Conservation (phyloP, 2,888 invertebrate genomes). For the Nemoura dubitans region DNA sequence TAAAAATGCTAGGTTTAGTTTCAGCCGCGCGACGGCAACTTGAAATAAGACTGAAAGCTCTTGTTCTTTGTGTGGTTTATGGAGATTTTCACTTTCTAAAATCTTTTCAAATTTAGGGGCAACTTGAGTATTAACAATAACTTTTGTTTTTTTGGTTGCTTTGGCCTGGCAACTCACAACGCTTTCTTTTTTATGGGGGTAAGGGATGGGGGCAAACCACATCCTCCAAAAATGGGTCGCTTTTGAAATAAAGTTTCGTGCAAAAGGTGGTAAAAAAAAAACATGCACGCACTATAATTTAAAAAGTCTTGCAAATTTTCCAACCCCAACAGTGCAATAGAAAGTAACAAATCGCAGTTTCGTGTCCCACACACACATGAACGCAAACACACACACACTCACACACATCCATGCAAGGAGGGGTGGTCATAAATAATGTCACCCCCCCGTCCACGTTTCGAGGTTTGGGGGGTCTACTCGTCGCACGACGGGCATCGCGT, state of each 20-base stretch:
- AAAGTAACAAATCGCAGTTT: not conserved
- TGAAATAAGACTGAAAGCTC: not conserved
- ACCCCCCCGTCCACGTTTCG: too few relatives aligned
- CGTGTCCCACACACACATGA: not conserved
- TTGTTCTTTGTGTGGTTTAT: conserved; percentile 17
- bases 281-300: not conserved
- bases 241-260: not conserved
- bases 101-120: conserved; percentile 10
- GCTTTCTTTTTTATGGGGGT: not conserved
- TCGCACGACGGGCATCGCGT: conserved; percentile 1
- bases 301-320: not conserved
- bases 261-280: not conserved
- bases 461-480: not conserved
- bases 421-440: too few relatives aligned
- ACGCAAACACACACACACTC: not conserved
- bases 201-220: not conserved
- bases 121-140: not conserved
- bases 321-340: not conserved
- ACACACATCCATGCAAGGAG: not conserved
- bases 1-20: not conserved
- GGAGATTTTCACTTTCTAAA: not conserved
- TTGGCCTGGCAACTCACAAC: not conserved
- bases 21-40: not conserved
- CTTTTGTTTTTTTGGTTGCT: not conserved
- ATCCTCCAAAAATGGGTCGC: not conserved